Evolutionary conservation across 1,140 invertebrate species (phyloP), one percentile per base, ranked within the genome.

Genomic region (Dendrolimus punctatus): DNA sequence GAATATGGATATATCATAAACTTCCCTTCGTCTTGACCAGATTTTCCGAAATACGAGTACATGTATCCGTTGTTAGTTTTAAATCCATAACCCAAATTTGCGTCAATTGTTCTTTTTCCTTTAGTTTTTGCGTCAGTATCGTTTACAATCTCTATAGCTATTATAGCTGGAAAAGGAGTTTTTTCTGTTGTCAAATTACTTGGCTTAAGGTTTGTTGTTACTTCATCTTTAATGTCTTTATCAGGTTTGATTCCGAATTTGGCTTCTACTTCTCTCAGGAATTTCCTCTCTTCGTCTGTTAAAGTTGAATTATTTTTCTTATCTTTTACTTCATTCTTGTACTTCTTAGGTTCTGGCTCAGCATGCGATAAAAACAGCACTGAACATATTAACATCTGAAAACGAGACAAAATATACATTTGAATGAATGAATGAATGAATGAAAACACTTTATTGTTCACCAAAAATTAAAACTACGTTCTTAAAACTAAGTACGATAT

Each of bases 1-100:
- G 89, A 90, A 59, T 90, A 90, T 41, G 89, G 89, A 66, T 90
- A 90, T 48, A 90, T 78, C 79, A 89, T 84, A 58, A 89, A 90
- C 65, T 88, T 89, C 41, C 87, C 88, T 66, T 86, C 83, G 47
- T 83, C 76, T 64, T 85, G 74, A 7, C 67, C 67, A 23, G 76
- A 65, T 68, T 87, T 86, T 39, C 84, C 81, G 51, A 86, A 87
- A 53, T 87, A 86, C 6, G 75, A 80, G 58, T 88, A 87, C 49
- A 80, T 79, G 49, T 89, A 89, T 7, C 89, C 89, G 50, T 74
- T 68, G 55, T 86, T 87, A 2, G 87, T 88, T 62, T 71, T 74
- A 46, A 87, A 88, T 38, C 87, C 87, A 60, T 90, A 90, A 9
- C 89, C 89, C 40, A 90, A 68, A 57, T 89, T 87, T 23, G 88